phyloP scores from a whole-genome alignment of 2,888 invertebrate species.

The Tuberolachnus salignus region DNA sequence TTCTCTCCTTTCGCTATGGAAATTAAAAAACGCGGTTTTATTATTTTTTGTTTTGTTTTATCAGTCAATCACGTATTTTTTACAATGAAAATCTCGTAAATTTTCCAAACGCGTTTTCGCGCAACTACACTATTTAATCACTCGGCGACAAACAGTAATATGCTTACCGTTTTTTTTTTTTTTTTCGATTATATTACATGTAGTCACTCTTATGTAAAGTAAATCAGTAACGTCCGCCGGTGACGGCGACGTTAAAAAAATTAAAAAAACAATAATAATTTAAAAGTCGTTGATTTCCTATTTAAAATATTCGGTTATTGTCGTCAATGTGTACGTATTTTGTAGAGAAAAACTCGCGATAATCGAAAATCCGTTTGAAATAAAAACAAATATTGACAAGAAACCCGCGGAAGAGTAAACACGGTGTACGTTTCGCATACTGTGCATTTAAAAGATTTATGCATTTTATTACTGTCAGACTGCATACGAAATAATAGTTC shows the following conservation, averaged over 20 bases:
- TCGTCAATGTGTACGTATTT: too few relatives aligned
- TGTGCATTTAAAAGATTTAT: too few relatives aligned
- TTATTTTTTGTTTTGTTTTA: conserved; percentile 15
- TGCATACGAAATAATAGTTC: background rate
- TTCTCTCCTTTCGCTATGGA: background rate
- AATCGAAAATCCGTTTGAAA: background rate
- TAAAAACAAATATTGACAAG: background rate
- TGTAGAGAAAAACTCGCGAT: background rate
- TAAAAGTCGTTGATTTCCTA: conserved; percentile 31
- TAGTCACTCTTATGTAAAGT: background rate
- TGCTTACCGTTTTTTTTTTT: background rate
- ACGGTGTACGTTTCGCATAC: background rate
- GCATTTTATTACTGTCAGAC: background rate
- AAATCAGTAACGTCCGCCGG: background rate
- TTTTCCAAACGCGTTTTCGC: background rate
- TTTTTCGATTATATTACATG: too few relatives aligned
- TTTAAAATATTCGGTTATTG: conserved; percentile 6
- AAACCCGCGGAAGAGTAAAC: background rate
- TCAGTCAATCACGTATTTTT: conserved; percentile 31
- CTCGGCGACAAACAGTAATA: background rate
- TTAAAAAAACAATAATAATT: conserved; percentile 1
- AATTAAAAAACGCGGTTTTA: conserved; percentile 6
- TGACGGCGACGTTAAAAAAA: background rate
- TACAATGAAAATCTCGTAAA: conserved; percentile 19
- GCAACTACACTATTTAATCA: conserved; percentile 17